Percentiles rank a stretch among this genome's conserved stretches.
Conservation (phyloP, 1,140 invertebrate genomes). For the Hylaeus volcanicus region DNA sequence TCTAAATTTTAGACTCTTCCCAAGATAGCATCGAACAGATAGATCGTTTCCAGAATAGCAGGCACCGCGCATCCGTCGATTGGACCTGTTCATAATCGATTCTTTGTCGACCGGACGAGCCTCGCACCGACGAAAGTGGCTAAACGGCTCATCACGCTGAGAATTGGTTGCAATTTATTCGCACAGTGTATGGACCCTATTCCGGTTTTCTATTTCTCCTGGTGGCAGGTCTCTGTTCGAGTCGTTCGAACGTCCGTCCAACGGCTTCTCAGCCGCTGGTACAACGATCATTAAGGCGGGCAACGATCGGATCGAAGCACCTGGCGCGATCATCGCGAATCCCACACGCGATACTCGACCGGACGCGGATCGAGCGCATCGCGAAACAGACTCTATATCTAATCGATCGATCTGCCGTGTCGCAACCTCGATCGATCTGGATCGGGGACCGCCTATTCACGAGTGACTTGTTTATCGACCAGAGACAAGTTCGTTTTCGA, state of each 20-base stretch:
- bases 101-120: constrained; percentile 17
- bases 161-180: constrained; percentile 57
- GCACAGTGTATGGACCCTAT: constrained; percentile 9
- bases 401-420: constrained; percentile 54
- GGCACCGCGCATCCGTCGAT: constrained; percentile 2
- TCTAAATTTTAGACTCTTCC: too few relatives aligned
- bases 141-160: constrained; percentile 52
- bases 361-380: constrained; percentile 43
- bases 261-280: constrained; percentile 31
- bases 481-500: too few relatives aligned
- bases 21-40: too few relatives aligned
- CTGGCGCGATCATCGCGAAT: constrained; percentile 62
- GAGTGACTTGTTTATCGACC: background rate
- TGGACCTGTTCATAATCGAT: constrained; percentile 29
- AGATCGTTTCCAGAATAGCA: constrained; percentile 4
- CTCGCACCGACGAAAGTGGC: constrained; percentile 23
- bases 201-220: constrained; percentile 32
- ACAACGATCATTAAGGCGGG: constrained; percentile 63
- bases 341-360: constrained; percentile 60
- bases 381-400: constrained; percentile 33
- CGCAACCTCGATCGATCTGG: constrained; percentile 50
- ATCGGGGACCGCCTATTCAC: background rate
- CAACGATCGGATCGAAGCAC: constrained; percentile 61
- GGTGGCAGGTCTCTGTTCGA: constrained; percentile 1
- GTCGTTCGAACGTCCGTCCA: constrained; percentile 6